Percentiles rank a stretch among this genome's conserved stretches.
Evolutionary conservation across 2,113 vertebrate genomes (phyloP).

Genomic region (Takifugu flavidus): DNA sequence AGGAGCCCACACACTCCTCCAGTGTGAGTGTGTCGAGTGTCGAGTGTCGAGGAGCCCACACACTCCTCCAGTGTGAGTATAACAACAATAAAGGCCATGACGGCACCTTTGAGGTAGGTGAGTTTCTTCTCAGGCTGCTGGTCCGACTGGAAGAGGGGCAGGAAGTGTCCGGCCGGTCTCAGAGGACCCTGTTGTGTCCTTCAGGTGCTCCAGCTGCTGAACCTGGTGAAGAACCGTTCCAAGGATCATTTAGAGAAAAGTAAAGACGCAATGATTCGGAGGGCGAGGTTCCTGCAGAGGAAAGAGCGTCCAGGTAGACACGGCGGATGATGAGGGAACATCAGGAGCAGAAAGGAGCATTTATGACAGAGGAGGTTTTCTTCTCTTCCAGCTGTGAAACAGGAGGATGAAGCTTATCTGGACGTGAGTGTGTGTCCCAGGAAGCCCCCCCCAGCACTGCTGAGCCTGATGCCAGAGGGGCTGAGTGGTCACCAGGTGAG

Average conservation of each 20-base stretch:
- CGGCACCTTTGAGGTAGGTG: too few species aligned
- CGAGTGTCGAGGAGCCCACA: too few species aligned
- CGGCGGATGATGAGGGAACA: background rate
- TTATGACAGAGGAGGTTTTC: background rate
- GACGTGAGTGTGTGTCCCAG: slow-evolving; percentile 41
- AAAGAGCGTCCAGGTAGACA: slow-evolving; percentile 32
- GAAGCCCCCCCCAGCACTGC: slow-evolving; percentile 44
- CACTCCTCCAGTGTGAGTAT: too few species aligned
- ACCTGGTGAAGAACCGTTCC: slow-evolving; percentile 29
- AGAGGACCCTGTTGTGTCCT: background rate
- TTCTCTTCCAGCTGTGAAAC: slow-evolving; percentile 29
- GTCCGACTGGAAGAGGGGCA: too few species aligned
- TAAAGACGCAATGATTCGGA: slow-evolving; percentile 48
- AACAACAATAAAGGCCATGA: too few species aligned
- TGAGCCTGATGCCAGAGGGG: slow-evolving; percentile 44
- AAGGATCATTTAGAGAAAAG: slow-evolving; percentile 36
- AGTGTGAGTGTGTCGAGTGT: too few species aligned
- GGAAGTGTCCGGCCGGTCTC: too few species aligned
- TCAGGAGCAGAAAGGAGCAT: background rate
- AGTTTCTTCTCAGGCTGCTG: too few species aligned
- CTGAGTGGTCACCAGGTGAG: slow-evolving; percentile 53
- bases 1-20: too few species aligned
- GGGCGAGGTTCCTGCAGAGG: slow-evolving; percentile 38
- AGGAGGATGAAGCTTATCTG: slow-evolving; percentile 38
- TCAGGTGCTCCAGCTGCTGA: slow-evolving; percentile 50